These are phyloP conservation scores for Drosophila barbarae DNA, from an alignment of 2,888 invertebrate species.

Conservation along the genomic window DNA sequence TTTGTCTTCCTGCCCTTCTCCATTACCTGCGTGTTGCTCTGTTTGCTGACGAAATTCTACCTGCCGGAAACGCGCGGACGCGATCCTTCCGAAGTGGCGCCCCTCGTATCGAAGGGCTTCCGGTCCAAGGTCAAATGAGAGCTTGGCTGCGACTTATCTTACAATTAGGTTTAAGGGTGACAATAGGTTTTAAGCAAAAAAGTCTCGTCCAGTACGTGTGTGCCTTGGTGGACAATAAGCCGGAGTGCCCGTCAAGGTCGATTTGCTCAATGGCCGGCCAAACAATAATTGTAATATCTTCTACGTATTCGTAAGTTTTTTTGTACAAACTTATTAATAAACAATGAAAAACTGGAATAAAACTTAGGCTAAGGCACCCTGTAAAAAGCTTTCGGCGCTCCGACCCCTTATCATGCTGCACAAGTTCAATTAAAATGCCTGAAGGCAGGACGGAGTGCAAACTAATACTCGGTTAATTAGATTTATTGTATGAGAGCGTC, in stretches of 20 bases:
- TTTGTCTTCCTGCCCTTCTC: slow-evolving; percentile 89
- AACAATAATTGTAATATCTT: slow-evolving; percentile 16
- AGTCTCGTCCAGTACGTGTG: not conserved
- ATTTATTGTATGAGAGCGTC: slow-evolving; percentile 26
- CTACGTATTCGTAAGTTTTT: slow-evolving; percentile 24
- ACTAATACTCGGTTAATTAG: slow-evolving; percentile 40
- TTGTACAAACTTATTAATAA: slow-evolving; percentile 34
- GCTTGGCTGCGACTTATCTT: not conserved
- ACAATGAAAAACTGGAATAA: slow-evolving; percentile 10
- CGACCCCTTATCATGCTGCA: slow-evolving; percentile 39
- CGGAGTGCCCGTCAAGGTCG: slow-evolving; percentile 4
- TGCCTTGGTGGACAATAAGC: slow-evolving; percentile 39
- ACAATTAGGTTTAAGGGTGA: slow-evolving; percentile 19
- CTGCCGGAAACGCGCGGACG: slow-evolving; percentile 88
- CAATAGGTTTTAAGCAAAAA: not conserved
- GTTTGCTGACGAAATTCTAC: slow-evolving; percentile 82
- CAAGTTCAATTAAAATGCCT: slow-evolving; percentile 56
- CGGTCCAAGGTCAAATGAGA: slow-evolving; percentile 79
- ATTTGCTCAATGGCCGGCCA: slow-evolving; percentile 1
- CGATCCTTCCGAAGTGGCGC: slow-evolving; percentile 84
- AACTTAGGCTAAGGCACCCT: slow-evolving; percentile 17
- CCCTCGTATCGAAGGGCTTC: slow-evolving; percentile 84
- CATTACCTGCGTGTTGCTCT: slow-evolving; percentile 76
- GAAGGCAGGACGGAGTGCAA: slow-evolving; percentile 11
- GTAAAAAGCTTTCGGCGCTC: slow-evolving; percentile 23